Conservation (phyloP, 2,113 vertebrate genomes). For the Leiothrix lutea region DNA sequence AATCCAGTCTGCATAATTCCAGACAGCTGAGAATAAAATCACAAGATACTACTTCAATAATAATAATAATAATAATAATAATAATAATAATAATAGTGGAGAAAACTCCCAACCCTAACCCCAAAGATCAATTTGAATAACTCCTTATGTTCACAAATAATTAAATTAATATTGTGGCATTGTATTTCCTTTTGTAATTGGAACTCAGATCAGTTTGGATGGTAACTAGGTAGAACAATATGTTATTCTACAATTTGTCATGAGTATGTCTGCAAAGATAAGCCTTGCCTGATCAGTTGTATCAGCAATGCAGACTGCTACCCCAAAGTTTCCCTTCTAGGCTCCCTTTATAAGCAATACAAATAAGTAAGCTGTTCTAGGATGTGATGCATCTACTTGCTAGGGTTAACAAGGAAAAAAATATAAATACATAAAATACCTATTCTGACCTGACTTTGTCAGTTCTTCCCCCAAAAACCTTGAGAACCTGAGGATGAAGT, state of each 20-base stretch:
- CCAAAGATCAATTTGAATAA: neutral
- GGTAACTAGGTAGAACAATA: neutral
- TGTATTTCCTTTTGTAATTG: neutral
- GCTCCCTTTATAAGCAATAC: neutral
- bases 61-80: neutral
- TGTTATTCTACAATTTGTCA: neutral
- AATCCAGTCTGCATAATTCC: neutral
- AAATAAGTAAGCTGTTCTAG: neutral
- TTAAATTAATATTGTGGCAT: neutral
- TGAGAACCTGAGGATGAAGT: neutral
- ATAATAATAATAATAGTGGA: neutral
- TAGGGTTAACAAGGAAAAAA: neutral
- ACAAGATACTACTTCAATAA: neutral
- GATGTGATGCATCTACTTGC: neutral
- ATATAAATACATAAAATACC: neutral
- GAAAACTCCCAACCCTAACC: accelerated
- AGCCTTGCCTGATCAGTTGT: neutral
- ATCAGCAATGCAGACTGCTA: neutral
- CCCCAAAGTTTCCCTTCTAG: neutral
- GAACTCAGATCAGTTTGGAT: neutral
- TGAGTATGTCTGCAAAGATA: neutral
- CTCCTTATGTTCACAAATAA: neutral
- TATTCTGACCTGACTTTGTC: neutral
- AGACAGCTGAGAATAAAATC: neutral
- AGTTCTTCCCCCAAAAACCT: neutral